A percentile compares a stretch with the other conserved stretches of the same genome.
These are phyloP conservation scores for Motacilla tschutschensis DNA, from an alignment of 2,113 vertebrate species.

Conservation along the genomic window DNA sequence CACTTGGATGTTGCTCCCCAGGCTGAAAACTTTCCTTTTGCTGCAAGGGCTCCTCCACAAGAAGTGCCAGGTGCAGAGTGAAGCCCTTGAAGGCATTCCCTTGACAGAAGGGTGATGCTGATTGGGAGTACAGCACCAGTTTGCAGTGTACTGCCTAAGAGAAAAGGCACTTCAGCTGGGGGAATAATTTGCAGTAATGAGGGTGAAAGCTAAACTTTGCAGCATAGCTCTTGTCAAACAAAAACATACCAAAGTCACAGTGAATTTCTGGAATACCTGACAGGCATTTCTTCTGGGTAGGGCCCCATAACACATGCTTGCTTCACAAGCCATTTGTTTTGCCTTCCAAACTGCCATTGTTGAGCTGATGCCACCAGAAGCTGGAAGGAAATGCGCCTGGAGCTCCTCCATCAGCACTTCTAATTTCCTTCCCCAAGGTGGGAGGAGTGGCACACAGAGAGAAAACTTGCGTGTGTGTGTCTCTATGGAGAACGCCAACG, in stretches of 20 bases:
- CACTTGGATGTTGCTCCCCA: background rate
- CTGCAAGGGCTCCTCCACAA: background rate
- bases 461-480: background rate
- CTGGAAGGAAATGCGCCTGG: background rate
- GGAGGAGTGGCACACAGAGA: background rate
- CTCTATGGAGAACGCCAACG: background rate
- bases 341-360: background rate
- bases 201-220: background rate
- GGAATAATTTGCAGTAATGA: conserved; percentile 39
- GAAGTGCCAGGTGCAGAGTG: conserved; percentile 9
- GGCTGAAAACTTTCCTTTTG: background rate
- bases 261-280: background rate
- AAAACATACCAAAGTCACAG: background rate
- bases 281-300: background rate
- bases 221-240: background rate
- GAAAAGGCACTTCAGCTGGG: conserved; percentile 4
- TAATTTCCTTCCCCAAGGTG: background rate
- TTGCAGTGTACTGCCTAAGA: conserved; percentile 12
- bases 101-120: conserved; percentile 19
- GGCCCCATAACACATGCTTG: background rate
- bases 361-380: background rate
- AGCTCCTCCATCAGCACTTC: background rate
- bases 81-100: conserved; percentile 27
- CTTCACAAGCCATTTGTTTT: background rate
- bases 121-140: conserved; percentile 14